A percentile compares a stretch with the other conserved stretches of the same genome.
phyloP scores from a whole-genome alignment of 2,888 invertebrate genomes.

The Andrena dorsata region DNA sequence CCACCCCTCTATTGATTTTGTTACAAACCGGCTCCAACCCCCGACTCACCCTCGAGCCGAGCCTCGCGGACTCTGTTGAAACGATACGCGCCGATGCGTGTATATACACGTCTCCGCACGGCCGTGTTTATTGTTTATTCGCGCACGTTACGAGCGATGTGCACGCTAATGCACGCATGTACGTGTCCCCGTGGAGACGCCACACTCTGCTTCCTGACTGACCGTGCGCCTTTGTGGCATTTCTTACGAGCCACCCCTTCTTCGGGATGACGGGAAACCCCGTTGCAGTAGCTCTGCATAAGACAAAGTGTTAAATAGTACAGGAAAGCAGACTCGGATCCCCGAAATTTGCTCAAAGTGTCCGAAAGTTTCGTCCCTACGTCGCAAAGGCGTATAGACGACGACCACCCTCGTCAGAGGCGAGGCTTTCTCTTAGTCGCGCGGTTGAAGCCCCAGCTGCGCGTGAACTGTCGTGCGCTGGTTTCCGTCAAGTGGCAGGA shows the following conservation, averaged over 20 bases:
- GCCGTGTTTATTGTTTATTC: slow-evolving; percentile 55
- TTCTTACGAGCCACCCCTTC: background rate
- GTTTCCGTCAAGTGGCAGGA: slow-evolving; percentile 18
- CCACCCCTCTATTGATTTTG: slow-evolving; percentile 85
- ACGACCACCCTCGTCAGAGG: no score
- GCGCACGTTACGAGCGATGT: slow-evolving; percentile 38
- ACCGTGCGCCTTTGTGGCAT: background rate
- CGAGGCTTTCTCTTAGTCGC: background rate
- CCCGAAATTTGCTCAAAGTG: no score
- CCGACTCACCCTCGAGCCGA: slow-evolving; percentile 69
- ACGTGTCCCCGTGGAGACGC: no score
- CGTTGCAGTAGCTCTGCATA: no score
- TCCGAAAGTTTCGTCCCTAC: no score
- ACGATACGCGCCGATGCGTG: slow-evolving; percentile 80
- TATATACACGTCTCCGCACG: slow-evolving; percentile 65
- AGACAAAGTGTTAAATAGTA: no score
- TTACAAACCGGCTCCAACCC: slow-evolving; percentile 83
- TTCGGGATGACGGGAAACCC: no score
- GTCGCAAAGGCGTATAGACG: no score
- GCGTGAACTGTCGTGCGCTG: slow-evolving; percentile 19
- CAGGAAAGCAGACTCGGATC: no score
- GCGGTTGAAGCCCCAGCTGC: background rate
- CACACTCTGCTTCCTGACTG: background rate
- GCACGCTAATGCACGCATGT: slow-evolving; percentile 35
- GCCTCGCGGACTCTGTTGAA: slow-evolving; percentile 69